phyloP scores from a whole-genome alignment of 2,888 invertebrate genomes.

The Sussaba pulchella region DNA sequence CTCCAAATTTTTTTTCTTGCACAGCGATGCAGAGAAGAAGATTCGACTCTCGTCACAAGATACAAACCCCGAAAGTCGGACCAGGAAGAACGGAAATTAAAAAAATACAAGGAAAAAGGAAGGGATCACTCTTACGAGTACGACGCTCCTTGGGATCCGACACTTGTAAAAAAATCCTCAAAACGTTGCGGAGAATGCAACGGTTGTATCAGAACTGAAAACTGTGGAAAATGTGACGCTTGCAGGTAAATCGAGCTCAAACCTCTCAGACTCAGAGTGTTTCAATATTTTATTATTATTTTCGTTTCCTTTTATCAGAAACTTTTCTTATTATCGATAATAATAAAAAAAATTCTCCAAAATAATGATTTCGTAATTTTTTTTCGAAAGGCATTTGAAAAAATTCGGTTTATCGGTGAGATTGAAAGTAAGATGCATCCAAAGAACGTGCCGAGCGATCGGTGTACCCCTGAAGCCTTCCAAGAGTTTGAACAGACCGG shows the following conservation, averaged over 20 bases:
- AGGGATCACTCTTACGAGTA: slow-evolving; percentile 78
- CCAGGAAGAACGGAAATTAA: slow-evolving; percentile 79
- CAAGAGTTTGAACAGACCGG: slow-evolving; percentile 79
- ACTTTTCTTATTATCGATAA: too few species aligned
- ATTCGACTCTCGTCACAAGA: slow-evolving; percentile 88
- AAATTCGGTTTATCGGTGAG: slow-evolving; percentile 86
- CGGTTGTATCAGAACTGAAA: slow-evolving; percentile 89
- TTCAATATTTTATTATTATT: too few species aligned
- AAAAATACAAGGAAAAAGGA: slow-evolving; percentile 82
- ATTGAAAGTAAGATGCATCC: slow-evolving; percentile 86
- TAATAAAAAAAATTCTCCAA: not conserved
- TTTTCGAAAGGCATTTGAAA: slow-evolving; percentile 84
- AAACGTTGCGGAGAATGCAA: slow-evolving; percentile 91
- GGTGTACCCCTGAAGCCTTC: slow-evolving; percentile 82
- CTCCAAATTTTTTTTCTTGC: not conserved
- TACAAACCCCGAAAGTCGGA: slow-evolving; percentile 81
- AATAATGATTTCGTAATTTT: slow-evolving; percentile 23
- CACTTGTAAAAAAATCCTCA: slow-evolving; percentile 78
- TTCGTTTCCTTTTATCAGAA: too few species aligned
- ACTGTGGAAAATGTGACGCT: slow-evolving; percentile 90
- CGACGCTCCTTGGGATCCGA: slow-evolving; percentile 79
- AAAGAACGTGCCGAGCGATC: slow-evolving; percentile 84
- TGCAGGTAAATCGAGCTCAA: too few species aligned
- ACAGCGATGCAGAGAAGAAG: slow-evolving; percentile 91
- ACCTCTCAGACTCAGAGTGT: too few species aligned